Evolutionary conservation across 1,140 invertebrate genomes (phyloP), one percentile per base, ranked within the genome.

Genomic region (Neoseiulus cucumeris): DNA sequence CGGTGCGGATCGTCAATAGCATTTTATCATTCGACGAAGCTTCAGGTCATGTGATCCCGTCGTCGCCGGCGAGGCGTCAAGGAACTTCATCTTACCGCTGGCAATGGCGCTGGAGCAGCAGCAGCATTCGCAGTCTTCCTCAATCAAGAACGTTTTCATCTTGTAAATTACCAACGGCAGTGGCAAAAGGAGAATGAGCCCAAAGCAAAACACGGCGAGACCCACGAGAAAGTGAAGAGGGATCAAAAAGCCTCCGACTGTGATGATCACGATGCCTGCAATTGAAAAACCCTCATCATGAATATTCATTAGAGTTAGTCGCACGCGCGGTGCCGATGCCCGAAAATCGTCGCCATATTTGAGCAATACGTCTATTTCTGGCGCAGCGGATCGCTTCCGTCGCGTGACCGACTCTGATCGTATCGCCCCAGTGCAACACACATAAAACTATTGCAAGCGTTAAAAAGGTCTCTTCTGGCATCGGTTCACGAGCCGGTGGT

Each of bases 121-220:
- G 9, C 51, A 59, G 22, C 51, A 59, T 20, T 20, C 22, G 51
- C 51, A 59, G 22, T 59, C 51, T 25, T 59, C 51, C 33, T 59
- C 51, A 25, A 59, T 33, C 25, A 59, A 33, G 51, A 59, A 59
- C 25, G 51, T 59, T 59, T 59, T 59, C 51, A 59, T 59, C 33
- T 59, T 59, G 25, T 33, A 59, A 2, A 59, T 59, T 14, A 59
- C 51, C 22, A 59, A 59, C 22, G 51, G 51, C 33, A 59, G 22
- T 14, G 51, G 51, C 22, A 59, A 59, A 14, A 59, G 33, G 25
- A 59, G 51, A 14, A 59, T 59, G 14, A 59, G 51, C 14, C 51
- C 51, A 25, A 59, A 59, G 51, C 51, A 59, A 59, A 59, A 59
- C 1, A 59, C 51, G 51, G 51, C 51, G 14, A 59, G 33, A 14